Evolutionary conservation across 1,140 invertebrate genomes (phyloP).

Genomic region (Tribolium madens): DNA sequence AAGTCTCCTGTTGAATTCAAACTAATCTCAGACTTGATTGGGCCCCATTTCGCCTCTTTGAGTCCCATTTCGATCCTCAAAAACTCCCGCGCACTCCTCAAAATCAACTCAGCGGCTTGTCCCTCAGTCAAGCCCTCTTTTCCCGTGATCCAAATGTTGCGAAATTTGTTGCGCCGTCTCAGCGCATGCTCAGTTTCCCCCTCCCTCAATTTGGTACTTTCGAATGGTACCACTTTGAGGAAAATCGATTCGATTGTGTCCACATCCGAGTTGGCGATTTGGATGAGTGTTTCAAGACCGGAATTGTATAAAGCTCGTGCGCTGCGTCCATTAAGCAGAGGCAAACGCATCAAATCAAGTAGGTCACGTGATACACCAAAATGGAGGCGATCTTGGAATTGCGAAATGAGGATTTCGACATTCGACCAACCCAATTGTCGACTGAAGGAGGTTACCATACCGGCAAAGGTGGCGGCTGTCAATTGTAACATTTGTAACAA

Average conservation of each 20-base stretch:
- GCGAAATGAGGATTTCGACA: constrained; percentile 88
- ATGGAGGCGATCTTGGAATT: constrained; percentile 93
- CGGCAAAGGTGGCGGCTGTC: constrained; percentile 95
- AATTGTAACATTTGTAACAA: constrained; percentile 94
- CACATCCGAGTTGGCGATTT: constrained; percentile 80
- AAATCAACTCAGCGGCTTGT: constrained; percentile 84
- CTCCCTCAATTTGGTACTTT: constrained; percentile 81
- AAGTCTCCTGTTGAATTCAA: constrained; percentile 23
- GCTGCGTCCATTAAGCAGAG: constrained; percentile 85
- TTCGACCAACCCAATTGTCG: constrained; percentile 93
- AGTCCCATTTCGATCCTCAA: constrained; percentile 75
- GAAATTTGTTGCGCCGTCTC: constrained; percentile 75
- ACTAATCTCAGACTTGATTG: background rate
- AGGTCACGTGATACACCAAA: constrained; percentile 95
- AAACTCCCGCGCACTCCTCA: constrained; percentile 82
- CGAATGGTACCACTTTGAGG: constrained; percentile 84
- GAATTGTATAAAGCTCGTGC: constrained; percentile 88
- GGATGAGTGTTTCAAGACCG: constrained; percentile 83
- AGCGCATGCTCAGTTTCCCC: constrained; percentile 78
- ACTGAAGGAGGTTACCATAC: constrained; percentile 72
- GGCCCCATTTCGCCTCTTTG: constrained; percentile 71
- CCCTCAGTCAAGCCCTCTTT: constrained; percentile 82
- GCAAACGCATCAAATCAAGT: constrained; percentile 89
- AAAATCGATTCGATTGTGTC: constrained; percentile 82
- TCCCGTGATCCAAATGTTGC: constrained; percentile 86